phyloP scores from a whole-genome alignment of 2,113 vertebrate species.

The Reinhardtius hippoglossoides region DNA sequence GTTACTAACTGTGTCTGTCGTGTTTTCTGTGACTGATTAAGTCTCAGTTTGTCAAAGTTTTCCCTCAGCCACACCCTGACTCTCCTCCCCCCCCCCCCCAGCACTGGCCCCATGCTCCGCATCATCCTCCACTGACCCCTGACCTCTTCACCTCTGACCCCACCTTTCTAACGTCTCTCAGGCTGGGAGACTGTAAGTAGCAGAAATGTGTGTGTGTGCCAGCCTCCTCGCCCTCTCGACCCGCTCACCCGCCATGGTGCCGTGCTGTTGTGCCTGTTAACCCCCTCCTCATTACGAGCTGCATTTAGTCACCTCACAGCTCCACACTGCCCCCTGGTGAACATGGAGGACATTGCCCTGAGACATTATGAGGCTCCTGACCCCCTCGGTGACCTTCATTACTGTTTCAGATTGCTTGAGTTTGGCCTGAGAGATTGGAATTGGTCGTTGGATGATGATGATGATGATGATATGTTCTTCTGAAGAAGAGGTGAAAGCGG shows the following conservation, averaged over 20 bases:
- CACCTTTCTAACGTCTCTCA: conserved; percentile 73
- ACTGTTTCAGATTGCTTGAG: conserved; percentile 95
- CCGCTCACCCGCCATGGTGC: conserved; percentile 35
- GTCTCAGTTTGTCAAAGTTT: conserved; percentile 6
- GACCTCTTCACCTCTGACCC: conserved; percentile 74
- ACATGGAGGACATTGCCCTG: neutral
- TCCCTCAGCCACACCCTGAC: conserved; percentile 52
- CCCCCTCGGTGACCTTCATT: conserved; percentile 58
- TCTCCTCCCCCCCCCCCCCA: conserved; percentile 74
- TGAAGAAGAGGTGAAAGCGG: conserved; percentile 82
- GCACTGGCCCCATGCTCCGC: conserved; percentile 81
- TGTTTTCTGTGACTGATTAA: conserved; percentile 3
- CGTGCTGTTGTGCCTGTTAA: conserved; percentile 41
- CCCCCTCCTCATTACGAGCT: neutral
- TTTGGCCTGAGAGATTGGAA: conserved; percentile 97
- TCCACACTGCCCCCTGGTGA: conserved; percentile 42
- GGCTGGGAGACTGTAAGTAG: conserved; percentile 86
- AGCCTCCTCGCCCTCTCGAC: no score
- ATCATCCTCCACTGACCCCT: conserved; percentile 85
- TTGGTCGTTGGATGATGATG: conserved; percentile 88
- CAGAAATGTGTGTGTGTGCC: conserved; percentile 29
- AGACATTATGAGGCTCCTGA: conserved; percentile 5
- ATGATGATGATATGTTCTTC: conserved; percentile 97
- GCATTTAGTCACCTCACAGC: conserved; percentile 3
- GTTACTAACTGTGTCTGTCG: conserved; percentile 38